Percentiles rank a stretch among this genome's conserved stretches.
Evolutionary conservation across 2,797 vertebrate species (phyloP).

Genomic region (Phoxinus dragarum): DNA sequence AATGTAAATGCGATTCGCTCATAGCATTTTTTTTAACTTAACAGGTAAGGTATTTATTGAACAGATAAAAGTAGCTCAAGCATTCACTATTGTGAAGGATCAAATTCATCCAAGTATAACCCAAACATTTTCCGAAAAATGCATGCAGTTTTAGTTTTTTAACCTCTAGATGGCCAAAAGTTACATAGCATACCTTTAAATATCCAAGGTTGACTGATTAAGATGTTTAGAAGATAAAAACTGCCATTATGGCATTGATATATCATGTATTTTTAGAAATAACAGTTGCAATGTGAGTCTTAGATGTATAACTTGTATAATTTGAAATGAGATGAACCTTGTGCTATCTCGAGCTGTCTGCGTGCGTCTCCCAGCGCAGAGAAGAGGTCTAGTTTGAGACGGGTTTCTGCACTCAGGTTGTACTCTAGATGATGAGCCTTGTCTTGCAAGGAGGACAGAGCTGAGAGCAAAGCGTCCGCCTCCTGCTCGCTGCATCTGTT

Average conservation of each 20-base stretch:
- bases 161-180: background rate
- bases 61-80: background rate
- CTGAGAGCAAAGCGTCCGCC: conserved; percentile 81
- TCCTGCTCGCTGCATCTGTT: conserved; percentile 77
- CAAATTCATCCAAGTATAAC: background rate
- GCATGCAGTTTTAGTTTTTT: background rate
- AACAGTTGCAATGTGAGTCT: background rate
- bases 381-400: conserved; percentile 86
- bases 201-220: background rate
- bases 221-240: background rate
- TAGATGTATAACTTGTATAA: background rate
- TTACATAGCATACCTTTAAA: background rate
- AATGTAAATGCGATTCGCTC: too few species aligned
- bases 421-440: conserved; percentile 86
- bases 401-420: conserved; percentile 85
- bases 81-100: background rate
- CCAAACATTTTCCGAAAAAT: background rate
- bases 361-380: conserved; percentile 84
- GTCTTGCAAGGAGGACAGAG: conserved; percentile 83
- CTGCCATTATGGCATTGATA: background rate
- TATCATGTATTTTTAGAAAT: background rate
- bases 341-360: conserved; percentile 82
- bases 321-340: conserved; percentile 70
- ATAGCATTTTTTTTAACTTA: too few species aligned
- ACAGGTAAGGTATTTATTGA: too few species aligned